Evolutionary conservation across 1,140 invertebrate species (phyloP), one percentile per base, ranked within the genome.

Genomic region (Zaprionus camerounensis): DNA sequence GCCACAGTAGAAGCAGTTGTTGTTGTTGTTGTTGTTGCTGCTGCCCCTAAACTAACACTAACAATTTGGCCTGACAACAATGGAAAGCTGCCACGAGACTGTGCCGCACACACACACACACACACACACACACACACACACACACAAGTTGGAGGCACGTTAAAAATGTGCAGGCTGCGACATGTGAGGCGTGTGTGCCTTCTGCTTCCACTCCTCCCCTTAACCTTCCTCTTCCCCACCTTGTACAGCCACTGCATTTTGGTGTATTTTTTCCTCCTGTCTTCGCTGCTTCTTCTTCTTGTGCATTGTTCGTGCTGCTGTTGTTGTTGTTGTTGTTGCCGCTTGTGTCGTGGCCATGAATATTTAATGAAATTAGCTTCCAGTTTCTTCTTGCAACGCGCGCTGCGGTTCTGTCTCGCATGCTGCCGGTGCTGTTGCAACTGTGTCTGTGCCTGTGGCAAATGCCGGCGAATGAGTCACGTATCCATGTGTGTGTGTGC

Each of bases 291-390:
- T 17, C 63, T 41, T 46, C 17, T 11, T 46, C 26, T 12, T 46
- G 53, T 17, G 24, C 38, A 38, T 58, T 71, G 58, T 44, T 66
- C 4, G n/a, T 58, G 4, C 15, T 55, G 41, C 24, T 55, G 41
- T 24, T 44, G 36, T 24, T 61, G 28, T 59, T 61, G 28, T 59
- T 49, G 22, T 55, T 46, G 9, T 71, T 70, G 58, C 28, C 67
- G 51, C 61, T 56, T 78, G 74, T 74, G 61, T 65, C 81, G 72
- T 88, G 81, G 82, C 82, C 85, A 90, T 88, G 85, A 88, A 88
- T 88, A 82, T 90, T 88, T 90, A 90, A 88, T 88, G 85, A 88
- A 88, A 88, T 88, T 88, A 88, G 85, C 79, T 77, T 77, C 88
- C 79, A 84, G 85, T 79, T 82, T 72, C 85, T 77, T 84, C 85